Percentiles rank a stretch among this genome's conserved stretches.
Evolutionary conservation across 1,140 invertebrate genomes (phyloP).

Genomic region (Cydia strobilella): DNA sequence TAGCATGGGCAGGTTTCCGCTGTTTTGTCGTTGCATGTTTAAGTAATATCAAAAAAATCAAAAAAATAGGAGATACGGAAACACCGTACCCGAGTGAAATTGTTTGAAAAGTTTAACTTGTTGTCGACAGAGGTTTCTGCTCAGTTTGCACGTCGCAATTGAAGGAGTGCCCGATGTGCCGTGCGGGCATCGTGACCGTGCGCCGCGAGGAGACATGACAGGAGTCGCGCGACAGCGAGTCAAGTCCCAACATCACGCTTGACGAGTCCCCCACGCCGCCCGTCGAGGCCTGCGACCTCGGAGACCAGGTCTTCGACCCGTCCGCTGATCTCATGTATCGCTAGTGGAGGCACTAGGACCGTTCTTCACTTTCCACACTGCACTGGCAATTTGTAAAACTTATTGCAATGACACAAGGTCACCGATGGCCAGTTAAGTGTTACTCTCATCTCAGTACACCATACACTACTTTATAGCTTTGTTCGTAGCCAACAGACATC

Average conservation of each 20-base stretch:
- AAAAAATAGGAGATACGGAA: no score
- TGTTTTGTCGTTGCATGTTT: no score
- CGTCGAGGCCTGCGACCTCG: not conserved
- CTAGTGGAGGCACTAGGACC: not conserved
- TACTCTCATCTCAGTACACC: no score
- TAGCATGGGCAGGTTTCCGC: no score
- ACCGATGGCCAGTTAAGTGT: no score
- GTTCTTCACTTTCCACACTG: no score
- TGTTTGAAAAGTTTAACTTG: not conserved
- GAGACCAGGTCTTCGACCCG: not conserved
- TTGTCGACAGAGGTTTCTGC: conserved; percentile 89
- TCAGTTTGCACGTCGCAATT: conserved; percentile 88
- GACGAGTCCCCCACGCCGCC: conserved; percentile 34
- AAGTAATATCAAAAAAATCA: no score
- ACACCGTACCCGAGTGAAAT: no score
- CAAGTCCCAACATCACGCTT: conserved; percentile 38
- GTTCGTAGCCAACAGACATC: not conserved
- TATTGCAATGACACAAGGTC: no score
- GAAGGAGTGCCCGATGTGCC: conserved; percentile 93
- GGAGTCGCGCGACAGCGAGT: conserved; percentile 29
- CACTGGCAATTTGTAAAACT: no score
- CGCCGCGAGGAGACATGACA: conserved; percentile 53
- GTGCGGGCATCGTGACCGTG: conserved; percentile 82
- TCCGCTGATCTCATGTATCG: conserved; percentile 1
- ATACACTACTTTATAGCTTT: not conserved